phyloP scores from a whole-genome alignment of 2,113 vertebrate species.

The Myotis davidii region DNA sequence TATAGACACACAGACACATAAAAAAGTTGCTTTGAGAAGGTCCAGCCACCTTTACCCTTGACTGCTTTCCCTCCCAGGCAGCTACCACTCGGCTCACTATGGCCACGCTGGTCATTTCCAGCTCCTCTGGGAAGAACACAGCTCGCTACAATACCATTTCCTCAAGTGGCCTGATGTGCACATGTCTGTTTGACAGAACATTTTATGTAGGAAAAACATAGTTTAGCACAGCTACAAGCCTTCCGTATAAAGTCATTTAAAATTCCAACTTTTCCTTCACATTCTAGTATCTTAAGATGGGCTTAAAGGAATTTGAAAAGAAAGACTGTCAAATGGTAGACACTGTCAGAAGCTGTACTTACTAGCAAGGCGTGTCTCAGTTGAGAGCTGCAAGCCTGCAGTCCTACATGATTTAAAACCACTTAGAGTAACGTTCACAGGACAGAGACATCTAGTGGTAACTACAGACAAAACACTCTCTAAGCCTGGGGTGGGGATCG shows the following conservation, averaged over 20 bases:
- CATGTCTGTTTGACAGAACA: background rate
- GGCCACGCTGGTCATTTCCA: background rate
- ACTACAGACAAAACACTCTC: background rate
- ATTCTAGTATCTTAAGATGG: background rate
- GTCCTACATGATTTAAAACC: background rate
- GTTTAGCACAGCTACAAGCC: background rate
- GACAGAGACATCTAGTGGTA: slow-evolving; percentile 56
- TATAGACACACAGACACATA: background rate
- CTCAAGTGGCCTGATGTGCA: background rate
- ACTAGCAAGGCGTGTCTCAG: background rate
- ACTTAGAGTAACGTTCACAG: background rate
- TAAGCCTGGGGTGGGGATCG: background rate
- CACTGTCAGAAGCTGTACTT: background rate
- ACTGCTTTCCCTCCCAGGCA: background rate
- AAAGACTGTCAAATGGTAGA: background rate
- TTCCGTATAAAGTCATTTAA: background rate
- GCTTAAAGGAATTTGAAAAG: background rate
- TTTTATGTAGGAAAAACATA: background rate
- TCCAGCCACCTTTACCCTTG: background rate
- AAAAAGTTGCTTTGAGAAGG: background rate
- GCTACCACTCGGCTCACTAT: background rate
- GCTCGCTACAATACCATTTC: background rate
- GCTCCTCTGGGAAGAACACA: background rate
- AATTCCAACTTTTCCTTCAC: background rate
- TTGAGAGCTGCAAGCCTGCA: background rate